Evolutionary conservation across 2,888 invertebrate genomes (phyloP).

Genomic region (Rotaria sp.): DNA sequence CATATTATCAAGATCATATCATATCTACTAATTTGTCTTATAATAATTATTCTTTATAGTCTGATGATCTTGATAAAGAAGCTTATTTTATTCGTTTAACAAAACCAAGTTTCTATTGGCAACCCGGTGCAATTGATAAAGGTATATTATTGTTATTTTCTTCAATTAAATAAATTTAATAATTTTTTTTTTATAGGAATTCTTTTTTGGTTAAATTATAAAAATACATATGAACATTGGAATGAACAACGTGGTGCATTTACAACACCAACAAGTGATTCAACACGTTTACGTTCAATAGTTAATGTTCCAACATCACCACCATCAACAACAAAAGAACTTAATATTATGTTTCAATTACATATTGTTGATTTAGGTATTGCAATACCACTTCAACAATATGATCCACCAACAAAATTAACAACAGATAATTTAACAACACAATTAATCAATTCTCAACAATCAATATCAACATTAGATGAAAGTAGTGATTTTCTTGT

Average conservation of each 20-base stretch:
- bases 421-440: conserved; percentile 28
- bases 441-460: background rate
- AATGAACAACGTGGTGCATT: conserved; percentile 67
- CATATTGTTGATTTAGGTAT: conserved; percentile 32
- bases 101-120: conserved; percentile 86
- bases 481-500: conserved; percentile 67
- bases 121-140: conserved; percentile 92
- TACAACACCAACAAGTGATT: background rate
- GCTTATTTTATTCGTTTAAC: conserved; percentile 67
- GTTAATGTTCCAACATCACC: conserved; percentile 15
- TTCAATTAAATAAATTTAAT: background rate
- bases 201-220: conserved; percentile 95
- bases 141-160: conserved; percentile 53
- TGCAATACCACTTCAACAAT: background rate
- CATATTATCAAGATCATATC: no score
- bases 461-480: conserved; percentile 8
- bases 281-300: background rate
- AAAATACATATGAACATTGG: conserved; percentile 97
- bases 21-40: no score
- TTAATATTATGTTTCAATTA: conserved; percentile 34
- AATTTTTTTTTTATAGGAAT: conserved; percentile 59
- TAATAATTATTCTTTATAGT: background rate
- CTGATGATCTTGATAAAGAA: background rate
- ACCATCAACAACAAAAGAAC: background rate
- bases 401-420: conserved; percentile 4